phyloP scores from a whole-genome alignment of 2,113 vertebrate species.

The Taurulus bubalis region DNA sequence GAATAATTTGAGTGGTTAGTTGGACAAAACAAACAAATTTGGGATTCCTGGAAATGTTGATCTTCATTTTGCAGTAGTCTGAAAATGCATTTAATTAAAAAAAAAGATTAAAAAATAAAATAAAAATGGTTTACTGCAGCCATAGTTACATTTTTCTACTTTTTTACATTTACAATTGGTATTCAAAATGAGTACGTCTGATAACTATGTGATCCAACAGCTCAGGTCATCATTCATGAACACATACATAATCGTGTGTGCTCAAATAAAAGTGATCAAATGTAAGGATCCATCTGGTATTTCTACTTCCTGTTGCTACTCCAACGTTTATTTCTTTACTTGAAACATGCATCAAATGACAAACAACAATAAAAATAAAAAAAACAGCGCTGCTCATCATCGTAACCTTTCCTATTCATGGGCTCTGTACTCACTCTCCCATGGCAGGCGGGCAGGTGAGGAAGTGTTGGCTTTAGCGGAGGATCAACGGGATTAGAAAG shows the following conservation, averaged over 20 bases:
- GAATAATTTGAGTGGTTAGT: neutral
- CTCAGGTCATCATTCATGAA: neutral
- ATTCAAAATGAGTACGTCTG: neutral
- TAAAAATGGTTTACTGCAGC: neutral
- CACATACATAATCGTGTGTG: neutral
- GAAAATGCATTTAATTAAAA: too few relatives aligned
- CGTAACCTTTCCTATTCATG: conserved; percentile 46
- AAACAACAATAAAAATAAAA: conserved; percentile 15
- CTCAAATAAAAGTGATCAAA: neutral
- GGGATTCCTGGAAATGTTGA: neutral
- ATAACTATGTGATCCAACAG: neutral
- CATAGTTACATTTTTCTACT: neutral
- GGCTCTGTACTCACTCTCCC: conserved; percentile 71
- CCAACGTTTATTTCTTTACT: conserved; percentile 3
- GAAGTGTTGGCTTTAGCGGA: conserved; percentile 79
- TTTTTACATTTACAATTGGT: neutral
- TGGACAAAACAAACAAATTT: neutral
- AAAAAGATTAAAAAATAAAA: neutral
- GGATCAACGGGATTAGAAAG: conserved; percentile 80
- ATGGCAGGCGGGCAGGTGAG: conserved; percentile 77
- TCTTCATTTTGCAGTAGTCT: neutral
- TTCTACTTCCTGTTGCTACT: neutral
- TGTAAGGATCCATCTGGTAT: too few relatives aligned
- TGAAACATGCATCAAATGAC: neutral
- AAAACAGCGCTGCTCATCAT: conserved; percentile 31